Percentiles rank a stretch among this genome's conserved stretches.
These are phyloP conservation scores for Protonibea diacanthus DNA, from an alignment of 2,797 vertebrate species.

Conservation along the genomic window DNA sequence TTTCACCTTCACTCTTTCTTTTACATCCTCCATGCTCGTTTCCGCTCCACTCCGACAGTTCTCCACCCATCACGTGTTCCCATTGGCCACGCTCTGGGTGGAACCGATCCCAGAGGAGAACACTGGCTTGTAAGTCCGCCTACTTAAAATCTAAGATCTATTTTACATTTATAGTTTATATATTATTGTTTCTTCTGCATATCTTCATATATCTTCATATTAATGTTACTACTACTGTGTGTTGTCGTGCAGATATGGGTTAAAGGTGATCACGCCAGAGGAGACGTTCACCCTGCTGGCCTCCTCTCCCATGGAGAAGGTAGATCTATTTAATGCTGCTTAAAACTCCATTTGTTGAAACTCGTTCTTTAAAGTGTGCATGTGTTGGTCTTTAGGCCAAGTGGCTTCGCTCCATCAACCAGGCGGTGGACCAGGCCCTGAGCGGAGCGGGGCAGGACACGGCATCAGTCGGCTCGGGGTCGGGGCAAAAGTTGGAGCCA, in stretches of 20 bases:
- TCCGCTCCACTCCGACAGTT: conserved; percentile 86
- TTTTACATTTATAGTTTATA: no score
- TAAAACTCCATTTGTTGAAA: background rate
- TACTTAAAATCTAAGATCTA: no score
- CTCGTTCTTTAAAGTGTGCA: background rate
- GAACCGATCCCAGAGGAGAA: conserved; percentile 94
- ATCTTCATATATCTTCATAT: no score
- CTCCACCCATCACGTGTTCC: conserved; percentile 97
- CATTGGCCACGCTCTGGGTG: conserved; percentile 94
- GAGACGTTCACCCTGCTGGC: conserved; percentile 94
- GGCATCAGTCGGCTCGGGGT: conserved; percentile 69
- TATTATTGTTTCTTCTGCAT: background rate
- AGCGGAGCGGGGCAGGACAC: conserved; percentile 83
- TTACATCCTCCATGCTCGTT: background rate
- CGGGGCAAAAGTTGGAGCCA: conserved; percentile 88
- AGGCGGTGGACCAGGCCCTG: conserved; percentile 94
- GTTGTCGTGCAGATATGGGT: conserved; percentile 84
- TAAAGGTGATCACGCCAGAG: conserved; percentile 96
- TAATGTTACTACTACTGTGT: conserved; percentile 3
- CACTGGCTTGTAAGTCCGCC: conserved; percentile 92
- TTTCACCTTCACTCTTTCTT: background rate
- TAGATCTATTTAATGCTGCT: conserved; percentile 52
- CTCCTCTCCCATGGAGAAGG: conserved; percentile 94
- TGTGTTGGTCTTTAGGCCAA: conserved; percentile 86
- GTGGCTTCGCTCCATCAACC: conserved; percentile 96